These are phyloP conservation scores for Myotis myotis DNA, from an alignment of 2,797 vertebrate genomes.

Conservation along the genomic window DNA sequence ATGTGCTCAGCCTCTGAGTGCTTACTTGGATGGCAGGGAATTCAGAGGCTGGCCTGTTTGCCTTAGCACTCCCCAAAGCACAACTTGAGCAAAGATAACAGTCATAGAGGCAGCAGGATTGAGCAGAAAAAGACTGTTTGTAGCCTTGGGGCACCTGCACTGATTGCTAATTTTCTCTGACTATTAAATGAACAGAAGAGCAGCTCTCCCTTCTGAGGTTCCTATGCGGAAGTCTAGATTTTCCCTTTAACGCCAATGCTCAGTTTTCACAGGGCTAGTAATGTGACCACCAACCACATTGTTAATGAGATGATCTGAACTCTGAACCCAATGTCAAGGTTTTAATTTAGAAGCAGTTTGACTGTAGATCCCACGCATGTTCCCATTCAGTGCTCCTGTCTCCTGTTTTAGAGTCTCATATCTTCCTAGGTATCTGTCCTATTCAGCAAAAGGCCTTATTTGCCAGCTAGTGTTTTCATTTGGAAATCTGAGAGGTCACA, in stretches of 20 bases:
- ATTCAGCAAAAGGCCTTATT: not conserved
- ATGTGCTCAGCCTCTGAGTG: not conserved
- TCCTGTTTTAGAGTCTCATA: not conserved
- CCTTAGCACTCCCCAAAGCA: constrained; percentile 53
- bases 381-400: not conserved
- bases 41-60: constrained; percentile 28
- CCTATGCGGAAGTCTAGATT: not conserved
- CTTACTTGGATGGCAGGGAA: constrained; percentile 17
- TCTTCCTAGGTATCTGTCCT: not conserved
- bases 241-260: not conserved
- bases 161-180: constrained; percentile 47
- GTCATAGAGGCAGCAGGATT: constrained; percentile 3
- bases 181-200: not conserved
- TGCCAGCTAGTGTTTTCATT: not conserved
- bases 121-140: not conserved
- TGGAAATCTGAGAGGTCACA: not conserved
- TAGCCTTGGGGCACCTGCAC: not conserved
- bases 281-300: not conserved
- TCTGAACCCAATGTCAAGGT: not conserved
- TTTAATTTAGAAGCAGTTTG: not conserved
- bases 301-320: not conserved
- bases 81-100: constrained; percentile 47
- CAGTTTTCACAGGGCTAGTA: not conserved
- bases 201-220: not conserved
- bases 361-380: not conserved